Evolutionary conservation across 2,113 vertebrate genomes (phyloP), one percentile per base, ranked within the genome.

Genomic region (Urocynchramus pylzowi): DNA sequence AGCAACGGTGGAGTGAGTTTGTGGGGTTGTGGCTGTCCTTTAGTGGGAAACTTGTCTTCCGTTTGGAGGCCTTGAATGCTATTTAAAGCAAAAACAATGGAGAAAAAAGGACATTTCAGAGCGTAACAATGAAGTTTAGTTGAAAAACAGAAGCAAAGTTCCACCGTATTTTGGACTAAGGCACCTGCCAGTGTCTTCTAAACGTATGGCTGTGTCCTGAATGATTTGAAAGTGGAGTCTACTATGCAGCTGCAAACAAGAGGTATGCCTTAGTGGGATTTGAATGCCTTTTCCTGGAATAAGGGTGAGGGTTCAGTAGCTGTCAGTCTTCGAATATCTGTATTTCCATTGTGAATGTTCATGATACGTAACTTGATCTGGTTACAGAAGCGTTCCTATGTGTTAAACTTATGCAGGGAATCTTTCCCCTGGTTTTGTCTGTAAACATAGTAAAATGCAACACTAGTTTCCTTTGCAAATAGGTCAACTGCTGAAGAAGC

Each of bases 1-100:
- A 71, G 78, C 1, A 0, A 2, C 35, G 30, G 35, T 60, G 65
- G 33, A 52, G 69, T 56, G 21, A 7, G 4, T 39, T 82, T 1
- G 0, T 81, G 27, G 47, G 11, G 27, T 89, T 10, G 2, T 0
- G 1, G 19, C 1, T 4, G 56, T 52, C 18, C 65, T 84, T 82
- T 35, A n/a, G 44, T 44, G 28, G 26, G 17, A 35, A 71, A 35
- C n/a, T 64, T 74, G 31, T 84, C 22, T 78, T 89, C 0, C 3
- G 10, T 79, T 84, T 71, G 30, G 35, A 75, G 33, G 39, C 69
- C 64, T 61, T 82, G 57, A 37, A 39, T 71, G 64, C 33, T 84
- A 37, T 95, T 86, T 89, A 75, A 89, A 87, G 18, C n/a, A 44
- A 31, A 78, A 78, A 47, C 22, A 54, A 3, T 13, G 23, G 6